Evolutionary conservation across 2,888 invertebrate species (phyloP).

Genomic region (Meteorus colon): DNA sequence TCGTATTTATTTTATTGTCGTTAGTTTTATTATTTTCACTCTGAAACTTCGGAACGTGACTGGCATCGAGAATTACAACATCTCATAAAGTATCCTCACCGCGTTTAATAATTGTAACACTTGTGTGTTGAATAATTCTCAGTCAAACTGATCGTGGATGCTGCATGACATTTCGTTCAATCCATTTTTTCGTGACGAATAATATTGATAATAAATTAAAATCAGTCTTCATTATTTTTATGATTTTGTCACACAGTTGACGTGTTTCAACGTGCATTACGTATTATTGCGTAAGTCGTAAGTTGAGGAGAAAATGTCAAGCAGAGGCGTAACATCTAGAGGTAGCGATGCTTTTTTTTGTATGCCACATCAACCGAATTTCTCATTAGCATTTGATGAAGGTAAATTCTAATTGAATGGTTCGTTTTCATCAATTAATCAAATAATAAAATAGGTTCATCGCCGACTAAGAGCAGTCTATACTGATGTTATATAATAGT

Average conservation of each 20-base stretch:
- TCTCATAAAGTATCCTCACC: conserved; percentile 25
- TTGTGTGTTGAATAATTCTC: conserved; percentile 42
- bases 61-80: neutral
- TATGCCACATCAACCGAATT: conserved; percentile 58
- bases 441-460: too few relatives aligned
- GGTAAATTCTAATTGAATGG: conserved; percentile 54
- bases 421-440: neutral
- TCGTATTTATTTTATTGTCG: neutral
- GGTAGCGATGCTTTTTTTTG: conserved; percentile 61
- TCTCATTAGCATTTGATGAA: conserved; percentile 67
- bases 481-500: neutral
- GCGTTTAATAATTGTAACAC: conserved; percentile 40
- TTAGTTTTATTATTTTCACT: neutral
- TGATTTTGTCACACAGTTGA: neutral
- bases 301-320: conserved; percentile 62
- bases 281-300: conserved; percentile 11
- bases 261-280: neutral
- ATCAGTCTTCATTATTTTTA: neutral
- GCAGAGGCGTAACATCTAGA: conserved; percentile 65
- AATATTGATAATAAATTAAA: too few relatives aligned
- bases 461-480: too few relatives aligned
- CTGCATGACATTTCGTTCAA: neutral
- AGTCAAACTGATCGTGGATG: conserved; percentile 2
- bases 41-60: neutral
- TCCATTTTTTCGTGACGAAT: neutral